These are phyloP conservation scores for Pterophyllum scalare DNA, from an alignment of 2,113 vertebrate species.

Conservation along the genomic window DNA sequence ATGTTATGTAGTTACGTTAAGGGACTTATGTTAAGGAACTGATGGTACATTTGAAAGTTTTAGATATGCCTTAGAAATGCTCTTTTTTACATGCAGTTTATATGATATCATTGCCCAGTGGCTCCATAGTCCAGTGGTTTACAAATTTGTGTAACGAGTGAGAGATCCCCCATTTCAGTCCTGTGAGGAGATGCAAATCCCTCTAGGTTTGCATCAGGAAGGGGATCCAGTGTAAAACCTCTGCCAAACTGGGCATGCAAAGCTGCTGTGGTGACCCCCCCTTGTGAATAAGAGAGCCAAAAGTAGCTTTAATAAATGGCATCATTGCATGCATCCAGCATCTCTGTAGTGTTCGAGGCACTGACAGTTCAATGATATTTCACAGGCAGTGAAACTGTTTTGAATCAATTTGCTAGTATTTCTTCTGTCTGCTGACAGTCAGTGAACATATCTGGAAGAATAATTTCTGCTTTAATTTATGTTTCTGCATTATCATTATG, in stretches of 20 bases:
- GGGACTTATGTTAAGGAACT: background rate
- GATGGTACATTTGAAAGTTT: background rate
- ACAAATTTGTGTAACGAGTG: background rate
- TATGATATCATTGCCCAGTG: background rate
- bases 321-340: background rate
- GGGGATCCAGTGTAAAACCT: background rate
- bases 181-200: background rate
- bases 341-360: background rate
- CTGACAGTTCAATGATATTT: background rate
- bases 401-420: background rate
- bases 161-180: background rate
- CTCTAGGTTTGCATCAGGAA: background rate
- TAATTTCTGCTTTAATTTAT: background rate
- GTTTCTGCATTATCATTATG: background rate
- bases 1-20: too few relatives aligned
- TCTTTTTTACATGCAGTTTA: background rate
- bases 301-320: background rate
- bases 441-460: background rate
- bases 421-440: background rate
- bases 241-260: background rate
- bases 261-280: too few relatives aligned
- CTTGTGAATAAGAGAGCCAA: background rate
- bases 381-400: background rate
- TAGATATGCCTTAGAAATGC: background rate
- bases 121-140: background rate